phyloP scores from a whole-genome alignment of 2,113 vertebrate species.

The Dendrocopos noguchii region DNA sequence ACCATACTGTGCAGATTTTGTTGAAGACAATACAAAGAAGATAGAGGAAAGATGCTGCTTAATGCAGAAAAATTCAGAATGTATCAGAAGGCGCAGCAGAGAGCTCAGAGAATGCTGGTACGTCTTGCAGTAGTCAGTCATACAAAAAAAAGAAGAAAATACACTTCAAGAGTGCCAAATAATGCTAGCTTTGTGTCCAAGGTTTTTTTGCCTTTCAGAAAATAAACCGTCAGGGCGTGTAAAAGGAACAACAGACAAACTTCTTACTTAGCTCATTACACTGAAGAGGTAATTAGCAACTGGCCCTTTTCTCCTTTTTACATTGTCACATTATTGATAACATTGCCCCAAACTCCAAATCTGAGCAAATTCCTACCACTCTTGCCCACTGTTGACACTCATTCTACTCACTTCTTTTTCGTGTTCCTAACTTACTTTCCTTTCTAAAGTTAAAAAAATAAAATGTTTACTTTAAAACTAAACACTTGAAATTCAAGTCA shows the following conservation, averaged over 20 bases:
- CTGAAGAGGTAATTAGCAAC: background rate
- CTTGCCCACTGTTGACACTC: background rate
- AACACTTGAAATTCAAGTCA: background rate
- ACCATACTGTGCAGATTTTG: background rate
- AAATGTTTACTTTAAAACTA: background rate
- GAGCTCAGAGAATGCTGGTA: background rate
- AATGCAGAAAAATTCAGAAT: background rate
- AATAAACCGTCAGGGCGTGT: background rate
- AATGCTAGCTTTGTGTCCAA: background rate
- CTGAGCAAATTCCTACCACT: background rate
- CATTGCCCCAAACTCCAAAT: background rate
- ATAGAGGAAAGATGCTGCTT: background rate
- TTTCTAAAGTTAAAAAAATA: background rate
- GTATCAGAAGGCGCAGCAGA: background rate
- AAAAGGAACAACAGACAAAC: background rate
- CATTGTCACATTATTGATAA: background rate
- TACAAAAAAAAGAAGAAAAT: background rate
- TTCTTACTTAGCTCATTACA: background rate
- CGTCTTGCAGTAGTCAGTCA: background rate
- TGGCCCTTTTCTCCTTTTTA: background rate
- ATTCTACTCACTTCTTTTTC: background rate
- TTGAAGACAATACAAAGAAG: background rate
- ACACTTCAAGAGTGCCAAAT: background rate
- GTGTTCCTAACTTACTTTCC: background rate
- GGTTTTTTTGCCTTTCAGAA: background rate